These are phyloP conservation scores for Artemia franciscana DNA, from an alignment of 1,140 invertebrate genomes.

Conservation along the genomic window DNA sequence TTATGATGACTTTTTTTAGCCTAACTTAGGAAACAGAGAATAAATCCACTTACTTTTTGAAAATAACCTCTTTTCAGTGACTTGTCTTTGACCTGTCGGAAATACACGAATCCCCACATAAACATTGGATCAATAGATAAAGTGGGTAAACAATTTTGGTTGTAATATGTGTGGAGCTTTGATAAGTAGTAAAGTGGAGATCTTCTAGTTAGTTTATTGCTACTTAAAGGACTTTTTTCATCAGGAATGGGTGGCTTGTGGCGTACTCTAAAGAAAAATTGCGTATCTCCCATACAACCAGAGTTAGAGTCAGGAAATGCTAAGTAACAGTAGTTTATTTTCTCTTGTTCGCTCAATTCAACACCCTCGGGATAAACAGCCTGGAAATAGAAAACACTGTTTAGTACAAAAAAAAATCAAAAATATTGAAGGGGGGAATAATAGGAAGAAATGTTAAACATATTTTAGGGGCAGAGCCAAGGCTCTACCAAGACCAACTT, in stretches of 20 bases:
- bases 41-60: conserved; percentile 74
- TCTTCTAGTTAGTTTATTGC: neutral
- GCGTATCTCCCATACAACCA: conserved; percentile 92
- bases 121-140: conserved; percentile 51
- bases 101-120: conserved; percentile 93
- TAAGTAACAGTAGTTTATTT: conserved; percentile 89
- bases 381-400: conserved; percentile 27
- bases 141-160: conserved; percentile 40
- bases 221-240: neutral
- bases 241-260: conserved; percentile 24
- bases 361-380: conserved; percentile 62
- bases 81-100: conserved; percentile 87
- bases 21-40: too few relatives aligned
- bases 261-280: conserved; percentile 72
- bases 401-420: too few relatives aligned
- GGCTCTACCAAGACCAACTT: too few relatives aligned
- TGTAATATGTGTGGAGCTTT: conserved; percentile 26
- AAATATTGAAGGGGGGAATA: too few relatives aligned
- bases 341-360: conserved; percentile 70
- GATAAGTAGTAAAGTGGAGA: neutral
- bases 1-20: too few relatives aligned
- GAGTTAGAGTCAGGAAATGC: conserved; percentile 98
- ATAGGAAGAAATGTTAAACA: too few relatives aligned
- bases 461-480: too few relatives aligned
- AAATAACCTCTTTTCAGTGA: conserved; percentile 86